Conservation (phyloP, 1,140 invertebrate genomes). For the Eupeodes corollae region DNA sequence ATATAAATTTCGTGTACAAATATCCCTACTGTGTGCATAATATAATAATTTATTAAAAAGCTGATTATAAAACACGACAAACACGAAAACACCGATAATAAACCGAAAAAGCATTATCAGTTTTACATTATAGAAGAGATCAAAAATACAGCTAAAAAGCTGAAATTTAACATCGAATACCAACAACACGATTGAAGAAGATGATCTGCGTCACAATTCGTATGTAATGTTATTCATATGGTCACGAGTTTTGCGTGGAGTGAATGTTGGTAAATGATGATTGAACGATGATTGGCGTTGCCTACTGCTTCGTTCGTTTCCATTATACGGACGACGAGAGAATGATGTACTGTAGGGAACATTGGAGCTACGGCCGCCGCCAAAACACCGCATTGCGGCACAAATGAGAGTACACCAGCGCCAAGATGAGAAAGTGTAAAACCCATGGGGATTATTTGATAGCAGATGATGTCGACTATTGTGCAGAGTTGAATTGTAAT, state of each 20-base stretch:
- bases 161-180: too few relatives aligned
- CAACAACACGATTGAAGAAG: too few relatives aligned
- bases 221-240: conserved; percentile 35
- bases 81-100: too few relatives aligned
- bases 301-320: neutral
- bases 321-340: conserved; percentile 5
- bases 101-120: too few relatives aligned
- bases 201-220: conserved; percentile 28
- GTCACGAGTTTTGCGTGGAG: conserved; percentile 31
- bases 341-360: conserved; percentile 27
- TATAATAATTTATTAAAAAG: too few relatives aligned
- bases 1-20: too few relatives aligned
- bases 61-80: too few relatives aligned
- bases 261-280: conserved; percentile 24
- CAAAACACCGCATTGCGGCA: conserved; percentile 36
- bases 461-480: conserved; percentile 31
- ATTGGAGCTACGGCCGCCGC: conserved; percentile 20
- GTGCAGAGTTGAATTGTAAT: conserved; percentile 33
- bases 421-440: conserved; percentile 32
- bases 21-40: too few relatives aligned
- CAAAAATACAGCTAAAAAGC: too few relatives aligned
- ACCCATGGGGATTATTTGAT: conserved; percentile 12
- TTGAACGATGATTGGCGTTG: conserved; percentile 11
- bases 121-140: too few relatives aligned
- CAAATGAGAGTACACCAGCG: conserved; percentile 33